Base-by-base conservation (phyloP, 2,888 invertebrate genomes). In the Diarsia rubi region DNA sequence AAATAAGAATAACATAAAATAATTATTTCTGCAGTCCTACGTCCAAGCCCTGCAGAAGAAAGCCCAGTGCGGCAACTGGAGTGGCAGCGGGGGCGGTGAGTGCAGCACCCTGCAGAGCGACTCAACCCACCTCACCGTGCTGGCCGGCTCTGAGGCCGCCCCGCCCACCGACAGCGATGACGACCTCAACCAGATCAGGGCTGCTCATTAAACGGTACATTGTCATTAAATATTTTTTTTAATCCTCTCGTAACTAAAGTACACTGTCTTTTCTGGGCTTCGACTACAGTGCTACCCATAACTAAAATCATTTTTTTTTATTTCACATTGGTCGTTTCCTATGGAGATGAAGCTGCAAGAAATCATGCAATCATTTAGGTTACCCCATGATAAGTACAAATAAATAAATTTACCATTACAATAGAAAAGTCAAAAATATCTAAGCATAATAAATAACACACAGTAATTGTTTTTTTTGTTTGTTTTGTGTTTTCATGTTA, bases 21-120 rank as follows among this genome's bases (percentile, higher is more conserved):
- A 37, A 37, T 37, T 37, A 6, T 37, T 37, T 37, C 6, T 37
- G 21, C 95, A 98, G 98, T 98, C 98, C 89, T 98, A 98, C 93
- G 98, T 98, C 63, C 98, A 98, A 92, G 98, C 98, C 54, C 93
- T 98, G 79, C 98, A 98, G 93, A 97, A 98, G 93, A 98, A 98
- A 90, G 97, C 98, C 6, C 97, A 97, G 82, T 97, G 97, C 95
- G 97, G 91, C 82, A 95, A 92, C 85, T 95, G 96, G 95, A 96
- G 95, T 27, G 97, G 97, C 76, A 93, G 92, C 31, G 85, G 82
- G 12, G 86, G 84, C 0, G 97, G 97, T 85, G 98, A 98, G 91
- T 98, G 98, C 87, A 98, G 98, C 89, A 98, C 98, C 0, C 96
- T 98, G 74, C 98, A 98, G 92, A 98, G 98, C 82, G 98, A 98